Conservation (phyloP, 2,113 vertebrate genomes). For the Hucho hucho region DNA sequence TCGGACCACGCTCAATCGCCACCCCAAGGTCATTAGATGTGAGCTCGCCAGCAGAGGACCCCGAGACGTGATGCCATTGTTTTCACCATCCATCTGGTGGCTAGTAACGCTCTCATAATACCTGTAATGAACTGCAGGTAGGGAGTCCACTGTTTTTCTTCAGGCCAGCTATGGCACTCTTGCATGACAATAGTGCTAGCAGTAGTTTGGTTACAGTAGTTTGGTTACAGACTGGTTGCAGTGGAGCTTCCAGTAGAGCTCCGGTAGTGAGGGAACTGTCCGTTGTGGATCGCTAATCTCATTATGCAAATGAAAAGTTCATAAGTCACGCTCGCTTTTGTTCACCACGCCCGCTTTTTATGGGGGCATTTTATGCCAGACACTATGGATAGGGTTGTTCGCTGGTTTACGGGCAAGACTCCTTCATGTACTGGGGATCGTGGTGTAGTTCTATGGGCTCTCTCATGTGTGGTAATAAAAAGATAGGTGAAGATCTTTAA, state of each 20-base stretch:
- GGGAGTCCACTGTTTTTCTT: constrained; percentile 43
- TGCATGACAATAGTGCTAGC: background rate
- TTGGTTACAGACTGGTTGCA: background rate
- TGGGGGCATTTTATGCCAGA: constrained; percentile 41
- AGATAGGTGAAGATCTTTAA: background rate
- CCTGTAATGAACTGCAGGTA: constrained; percentile 58
- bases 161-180: constrained; percentile 22
- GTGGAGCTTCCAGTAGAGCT: background rate
- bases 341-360: constrained; percentile 49
- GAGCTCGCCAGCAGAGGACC: constrained; percentile 57
- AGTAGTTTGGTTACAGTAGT: background rate
- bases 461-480: constrained; percentile 10
- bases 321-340: constrained; percentile 62
- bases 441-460: background rate
- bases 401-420: constrained; percentile 17
- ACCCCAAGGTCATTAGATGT: constrained; percentile 68
- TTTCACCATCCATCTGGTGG: constrained; percentile 74
- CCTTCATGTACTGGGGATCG: background rate
- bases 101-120: constrained; percentile 62
- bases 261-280: constrained; percentile 14
- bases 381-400: background rate
- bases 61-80: constrained; percentile 51
- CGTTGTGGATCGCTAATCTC: constrained; percentile 57
- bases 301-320: constrained; percentile 63
- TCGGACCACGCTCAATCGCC: constrained; percentile 31